Conservation (phyloP, 2,797 vertebrate genomes). For the Australoheros facetus region DNA sequence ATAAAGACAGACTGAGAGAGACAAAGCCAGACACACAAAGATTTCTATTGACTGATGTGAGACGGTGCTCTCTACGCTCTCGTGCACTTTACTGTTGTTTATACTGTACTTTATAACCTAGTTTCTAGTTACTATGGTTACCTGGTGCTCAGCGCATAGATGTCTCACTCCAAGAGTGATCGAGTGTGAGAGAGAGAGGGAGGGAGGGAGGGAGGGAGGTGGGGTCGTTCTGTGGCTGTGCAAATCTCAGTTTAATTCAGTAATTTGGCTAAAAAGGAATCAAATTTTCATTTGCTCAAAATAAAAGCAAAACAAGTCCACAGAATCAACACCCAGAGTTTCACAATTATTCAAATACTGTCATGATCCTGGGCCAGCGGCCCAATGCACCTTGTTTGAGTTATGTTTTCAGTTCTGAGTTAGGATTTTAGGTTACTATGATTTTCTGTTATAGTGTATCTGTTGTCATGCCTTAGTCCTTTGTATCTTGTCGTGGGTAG, state of each 20-base stretch:
- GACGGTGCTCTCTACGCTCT: not conserved
- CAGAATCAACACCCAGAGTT: not conserved
- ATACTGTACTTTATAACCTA: conserved; percentile 62
- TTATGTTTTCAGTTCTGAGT: too few relatives aligned
- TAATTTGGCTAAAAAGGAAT: conserved; percentile 20
- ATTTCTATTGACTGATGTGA: conserved; percentile 18
- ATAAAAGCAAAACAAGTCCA: not conserved
- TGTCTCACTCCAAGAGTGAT: conserved; percentile 11
- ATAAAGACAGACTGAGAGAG: not conserved
- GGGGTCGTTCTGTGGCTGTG: not conserved
- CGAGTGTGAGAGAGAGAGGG: not conserved
- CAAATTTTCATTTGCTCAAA: not conserved
- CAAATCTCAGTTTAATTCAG: conserved; percentile 16
- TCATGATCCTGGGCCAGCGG: too few relatives aligned
- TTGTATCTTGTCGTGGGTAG: too few relatives aligned
- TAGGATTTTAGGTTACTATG: too few relatives aligned
- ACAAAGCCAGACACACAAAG: conserved; percentile 7
- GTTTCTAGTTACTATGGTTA: conserved; percentile 71
- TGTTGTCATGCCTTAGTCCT: too few relatives aligned
- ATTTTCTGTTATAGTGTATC: too few relatives aligned
- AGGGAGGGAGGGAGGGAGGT: not conserved
- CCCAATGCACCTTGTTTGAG: too few relatives aligned
- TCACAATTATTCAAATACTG: not conserved
- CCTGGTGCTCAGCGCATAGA: conserved; percentile 20
- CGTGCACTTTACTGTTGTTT: conserved; percentile 50